Evolutionary conservation across 2,888 invertebrate species (phyloP), one percentile per base, ranked within the genome.

Genomic region (Prenolepis imparis): DNA sequence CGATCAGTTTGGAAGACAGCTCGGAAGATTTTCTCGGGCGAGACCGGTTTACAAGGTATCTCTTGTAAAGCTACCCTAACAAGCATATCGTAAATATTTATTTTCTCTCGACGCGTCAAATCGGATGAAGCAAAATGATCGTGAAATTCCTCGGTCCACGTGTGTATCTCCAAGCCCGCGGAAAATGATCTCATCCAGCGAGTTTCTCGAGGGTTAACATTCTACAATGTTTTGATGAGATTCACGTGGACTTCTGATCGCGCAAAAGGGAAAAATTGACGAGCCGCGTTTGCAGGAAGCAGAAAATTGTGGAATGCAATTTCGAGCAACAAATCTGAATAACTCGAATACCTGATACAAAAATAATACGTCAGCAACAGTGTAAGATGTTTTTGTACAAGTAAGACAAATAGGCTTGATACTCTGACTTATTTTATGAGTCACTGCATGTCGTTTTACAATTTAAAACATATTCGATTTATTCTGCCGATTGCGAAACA

Each of bases 41-140:
- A 48, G 48, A 77, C 57, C 21, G 57, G 75, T 75, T 52, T 73
- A 41, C 4, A 21, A 39, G 18, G 24, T 11, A 9, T 15, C 28
- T 15, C 41, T 41, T 36, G 21, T 74, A 63, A 74, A 36, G 24
- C 18, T 36, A 52, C 4, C 18, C 18, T 57, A 66, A 77, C 28
- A 36, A 64, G 12, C n/a, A n/a, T n/a, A 28, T 44, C 24, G 1
- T 74, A 48, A 57, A 77, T 28, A n/a, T 64, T 77, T 21, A 48
- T 11, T 18, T 77, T 77, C 18, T 59, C 21, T 5, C 15, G 3
- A n/a, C n/a, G 41, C 21, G 15, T 9, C 9, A 57, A 44, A 68
- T 59, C 57, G 21, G 15, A 66, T 55, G n/a, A 57, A 67, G 15
- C 24, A 15, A 28, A 28, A 15, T 11, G 36, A 75, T 74, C 32